Evolutionary conservation across 2,797 vertebrate genomes (phyloP), one percentile per base, ranked within the genome.

Genomic region (Channallabes apus): DNA sequence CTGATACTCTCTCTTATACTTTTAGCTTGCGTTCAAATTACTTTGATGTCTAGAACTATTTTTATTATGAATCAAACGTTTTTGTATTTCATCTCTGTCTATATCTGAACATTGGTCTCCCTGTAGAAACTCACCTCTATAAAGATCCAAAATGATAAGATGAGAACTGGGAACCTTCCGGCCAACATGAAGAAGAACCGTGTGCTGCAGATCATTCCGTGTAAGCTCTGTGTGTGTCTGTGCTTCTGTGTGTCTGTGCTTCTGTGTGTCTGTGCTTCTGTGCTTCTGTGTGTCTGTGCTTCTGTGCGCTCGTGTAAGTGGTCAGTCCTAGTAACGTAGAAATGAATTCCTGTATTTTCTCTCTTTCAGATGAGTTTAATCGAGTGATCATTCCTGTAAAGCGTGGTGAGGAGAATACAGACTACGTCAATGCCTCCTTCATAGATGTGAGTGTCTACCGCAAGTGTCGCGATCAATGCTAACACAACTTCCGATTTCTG

Each of bases 181-280:
- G 96, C 97, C 82, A 99, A 99, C 95, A 99, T 99, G 98, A 99
- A 99, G 96, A 99, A 99, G 92, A 99, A 99, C 94, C 92, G 98
- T 69, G 98, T 99, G 91, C 96, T 99, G 72, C 98, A 99, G 93
- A 99, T 99, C 93, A 99, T 99, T 95, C 98, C 98, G 90, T 99
- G 96, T 97, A 89, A 96, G 92, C 90, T 54, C 92, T 92, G 76
- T 91, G 91, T 88, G 3, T 18, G n/a, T n/a, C n/a, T n/a, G n/a
- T n/a, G n/a, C n/a, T n/a, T n/a, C n/a, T n/a, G n/a, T n/a, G n/a
- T n/a, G n/a, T n/a, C n/a, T n/a, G n/a, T n/a, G n/a, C n/a, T n/a
- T n/a, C n/a, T n/a, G n/a, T n/a, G n/a, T n/a, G n/a, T n/a, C n/a
- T n/a, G n/a, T n/a, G n/a, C n/a, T n/a, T n/a, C n/a, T n/a, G n/a